These are phyloP conservation scores for Oreonectes daqikongensis DNA, from an alignment of 2,797 vertebrate species.

Conservation along the genomic window DNA sequence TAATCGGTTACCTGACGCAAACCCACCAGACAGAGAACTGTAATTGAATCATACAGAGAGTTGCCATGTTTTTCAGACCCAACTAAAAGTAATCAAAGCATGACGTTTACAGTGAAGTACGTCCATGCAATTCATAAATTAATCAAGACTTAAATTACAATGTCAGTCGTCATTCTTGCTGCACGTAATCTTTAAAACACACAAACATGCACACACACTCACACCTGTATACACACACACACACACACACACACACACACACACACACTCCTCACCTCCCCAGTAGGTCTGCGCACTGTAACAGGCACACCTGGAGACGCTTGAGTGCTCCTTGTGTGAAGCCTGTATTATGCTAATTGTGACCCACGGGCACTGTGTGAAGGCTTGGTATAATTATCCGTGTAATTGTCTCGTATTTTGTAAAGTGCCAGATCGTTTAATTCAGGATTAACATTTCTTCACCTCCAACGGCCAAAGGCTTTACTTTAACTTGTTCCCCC, in stretches of 20 bases:
- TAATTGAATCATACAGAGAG: constrained; percentile 43
- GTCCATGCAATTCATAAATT: neutral
- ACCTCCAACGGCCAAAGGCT: constrained; percentile 74
- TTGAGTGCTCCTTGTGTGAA: constrained; percentile 62
- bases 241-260: constrained; percentile 36
- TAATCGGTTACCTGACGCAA: constrained; percentile 8
- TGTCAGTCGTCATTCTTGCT: neutral
- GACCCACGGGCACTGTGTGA: constrained; percentile 74
- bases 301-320: constrained; percentile 64
- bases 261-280: constrained; percentile 39
- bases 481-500: constrained; percentile 52
- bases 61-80: constrained; percentile 4
- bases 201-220: constrained; percentile 12
- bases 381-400: constrained; percentile 79
- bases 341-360: constrained; percentile 71
- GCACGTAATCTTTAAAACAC: neutral
- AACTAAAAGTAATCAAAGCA: constrained; percentile 2
- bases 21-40: constrained; percentile 6
- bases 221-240: constrained; percentile 39
- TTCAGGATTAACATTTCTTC: constrained; percentile 78
- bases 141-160: constrained; percentile 1
- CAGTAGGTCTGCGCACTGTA: constrained; percentile 56
- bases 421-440: constrained; percentile 82
- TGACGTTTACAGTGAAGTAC: neutral
- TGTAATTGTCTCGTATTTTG: constrained; percentile 82